Conservation (phyloP, 2,888 invertebrate genomes). For the Xestia rhomboidea region DNA sequence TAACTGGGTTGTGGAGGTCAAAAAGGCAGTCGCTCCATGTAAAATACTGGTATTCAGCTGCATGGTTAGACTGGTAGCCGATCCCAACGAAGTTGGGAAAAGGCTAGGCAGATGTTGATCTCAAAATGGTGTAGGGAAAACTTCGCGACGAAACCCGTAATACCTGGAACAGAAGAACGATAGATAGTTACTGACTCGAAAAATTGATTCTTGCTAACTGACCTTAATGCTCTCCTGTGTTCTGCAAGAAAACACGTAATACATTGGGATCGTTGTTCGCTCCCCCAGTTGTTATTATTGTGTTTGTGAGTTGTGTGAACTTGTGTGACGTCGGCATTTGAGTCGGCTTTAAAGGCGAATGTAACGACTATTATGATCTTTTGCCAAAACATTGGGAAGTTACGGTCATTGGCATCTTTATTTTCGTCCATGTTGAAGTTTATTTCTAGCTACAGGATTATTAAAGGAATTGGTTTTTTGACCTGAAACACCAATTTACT, state of each 20-base stretch:
- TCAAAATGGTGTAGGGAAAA: neutral
- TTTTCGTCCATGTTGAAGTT: slow-evolving; percentile 19
- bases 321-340: neutral
- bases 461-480: neutral
- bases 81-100: neutral
- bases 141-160: neutral
- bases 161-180: neutral
- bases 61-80: neutral
- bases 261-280: too few species aligned
- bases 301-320: neutral
- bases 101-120: neutral
- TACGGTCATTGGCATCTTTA: slow-evolving; percentile 28
- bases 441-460: slow-evolving; percentile 1
- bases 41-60: neutral
- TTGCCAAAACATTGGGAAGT: slow-evolving; percentile 28
- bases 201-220: neutral
- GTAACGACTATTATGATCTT: slow-evolving; percentile 22
- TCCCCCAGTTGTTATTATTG: neutral
- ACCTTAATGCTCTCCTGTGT: neutral
- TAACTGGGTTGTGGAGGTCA: neutral
- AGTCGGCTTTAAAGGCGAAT: neutral
- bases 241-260: neutral
- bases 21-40: neutral
- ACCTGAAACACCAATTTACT: neutral
- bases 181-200: neutral